Base-by-base conservation (phyloP, 2,888 invertebrate genomes). In the Eristalis arbustorum region DNA sequence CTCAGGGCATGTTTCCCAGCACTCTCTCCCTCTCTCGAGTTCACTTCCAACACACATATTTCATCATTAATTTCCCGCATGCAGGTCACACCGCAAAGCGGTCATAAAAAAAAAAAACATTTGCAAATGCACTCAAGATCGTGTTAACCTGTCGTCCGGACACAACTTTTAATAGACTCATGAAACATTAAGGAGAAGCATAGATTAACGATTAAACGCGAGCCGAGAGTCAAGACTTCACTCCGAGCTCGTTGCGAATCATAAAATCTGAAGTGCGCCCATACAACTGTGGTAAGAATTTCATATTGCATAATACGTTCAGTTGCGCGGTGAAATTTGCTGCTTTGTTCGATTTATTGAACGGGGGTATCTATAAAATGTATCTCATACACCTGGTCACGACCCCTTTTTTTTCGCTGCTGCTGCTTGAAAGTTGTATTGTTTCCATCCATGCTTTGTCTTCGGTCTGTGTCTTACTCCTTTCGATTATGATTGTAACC, bases 371-470 rank as follows among this genome's bases (percentile, higher is more conserved):
- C 83, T 87, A 42, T 23, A n/a, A 83, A 75, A 68, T 75, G 34
- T 83, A 87, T 87, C 87, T 78, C 67, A 72, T 75, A 75, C 84
- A 88, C 79, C 88, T 88, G 88, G 88, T 88, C 88, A 88, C 88
- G 88, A 88, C 88, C 88, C 84, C 76, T 80, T 73, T 13, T 31
- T 31, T 31, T 31, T 28, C 28, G 4, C n/a, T n/a, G n/a, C n/a
- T n/a, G n/a, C n/a, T 25, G 49, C 42, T 79, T 67, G 49, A 22
- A 13, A 61, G 59, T 71, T 68, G 49, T 49, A 49, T 49, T 49
- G 49, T 49, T 49, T 49, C 49, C 49, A 49, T 49, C 42, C 4
- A n/a, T 42, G 31, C 57, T 23, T 72, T 49, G 49, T 49, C 49
- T 49, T 49, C 49, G 49, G 31, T 25, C 64, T 59, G 59, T 59